phyloP scores from a whole-genome alignment of 1,140 invertebrate genomes.

The Heliconius himera region DNA sequence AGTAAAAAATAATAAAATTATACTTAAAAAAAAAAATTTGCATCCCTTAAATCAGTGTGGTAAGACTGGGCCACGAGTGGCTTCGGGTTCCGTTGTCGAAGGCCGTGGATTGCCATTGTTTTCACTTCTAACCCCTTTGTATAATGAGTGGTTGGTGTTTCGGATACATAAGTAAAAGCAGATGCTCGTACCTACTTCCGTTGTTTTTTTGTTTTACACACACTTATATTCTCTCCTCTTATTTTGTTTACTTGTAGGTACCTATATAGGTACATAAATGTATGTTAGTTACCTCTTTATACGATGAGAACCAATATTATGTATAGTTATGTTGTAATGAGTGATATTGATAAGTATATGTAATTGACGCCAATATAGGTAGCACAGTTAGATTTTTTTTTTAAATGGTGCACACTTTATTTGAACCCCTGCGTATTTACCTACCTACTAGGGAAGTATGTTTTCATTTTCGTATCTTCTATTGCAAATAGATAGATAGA shows the following conservation, averaged over 20 bases:
- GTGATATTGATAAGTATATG: too few relatives aligned
- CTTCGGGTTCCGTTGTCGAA: conserved; percentile 40
- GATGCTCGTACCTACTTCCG: not conserved
- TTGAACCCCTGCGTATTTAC: too few relatives aligned
- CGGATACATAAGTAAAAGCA: conserved; percentile 20
- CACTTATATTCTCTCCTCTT: not conserved
- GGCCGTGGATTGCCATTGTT: conserved; percentile 58
- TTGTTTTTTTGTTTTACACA: not conserved
- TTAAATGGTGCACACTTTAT: too few relatives aligned
- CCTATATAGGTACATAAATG: not conserved
- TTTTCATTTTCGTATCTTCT: too few relatives aligned
- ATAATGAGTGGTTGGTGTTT: conserved; percentile 37
- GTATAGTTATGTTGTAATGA: too few relatives aligned
- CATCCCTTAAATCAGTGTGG: conserved; percentile 5
- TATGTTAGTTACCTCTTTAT: not conserved
- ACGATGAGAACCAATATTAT: not conserved
- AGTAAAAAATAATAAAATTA: too few relatives aligned
- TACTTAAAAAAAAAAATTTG: not conserved
- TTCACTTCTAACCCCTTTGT: conserved; percentile 59
- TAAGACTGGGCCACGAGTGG: conserved; percentile 18
- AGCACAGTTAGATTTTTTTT: too few relatives aligned
- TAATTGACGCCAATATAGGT: too few relatives aligned
- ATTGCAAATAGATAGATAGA: too few relatives aligned
- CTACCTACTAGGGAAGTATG: too few relatives aligned
- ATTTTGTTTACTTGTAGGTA: not conserved